These are phyloP conservation scores for Marcusenius ussheri DNA, from an alignment of 2,113 vertebrate species.

Conservation along the genomic window DNA sequence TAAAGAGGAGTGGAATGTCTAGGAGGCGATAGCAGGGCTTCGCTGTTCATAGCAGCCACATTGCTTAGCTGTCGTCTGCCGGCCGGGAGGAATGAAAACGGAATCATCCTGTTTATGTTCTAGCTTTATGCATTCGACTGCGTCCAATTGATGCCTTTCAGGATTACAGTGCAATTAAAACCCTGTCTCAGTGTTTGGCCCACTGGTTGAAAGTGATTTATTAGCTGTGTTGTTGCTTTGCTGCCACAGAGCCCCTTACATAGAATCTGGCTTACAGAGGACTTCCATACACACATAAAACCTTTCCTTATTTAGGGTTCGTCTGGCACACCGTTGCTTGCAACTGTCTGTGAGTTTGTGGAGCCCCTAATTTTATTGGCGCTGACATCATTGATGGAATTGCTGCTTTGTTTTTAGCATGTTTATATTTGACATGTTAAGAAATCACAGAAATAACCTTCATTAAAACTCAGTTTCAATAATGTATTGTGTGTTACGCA, in stretches of 20 bases:
- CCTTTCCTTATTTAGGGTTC: background rate
- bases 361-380: background rate
- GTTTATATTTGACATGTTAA: background rate
- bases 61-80: background rate
- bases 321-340: background rate
- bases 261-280: background rate
- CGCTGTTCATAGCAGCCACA: background rate
- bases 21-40: slow-evolving; percentile 12
- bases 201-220: background rate
- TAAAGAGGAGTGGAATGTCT: slow-evolving; percentile 27
- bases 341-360: background rate
- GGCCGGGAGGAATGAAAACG: background rate
- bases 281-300: background rate
- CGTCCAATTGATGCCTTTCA: background rate
- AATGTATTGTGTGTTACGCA: background rate
- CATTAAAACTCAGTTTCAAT: background rate
- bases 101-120: background rate
- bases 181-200: background rate
- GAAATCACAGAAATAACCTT: background rate
- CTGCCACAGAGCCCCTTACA: background rate
- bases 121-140: background rate
- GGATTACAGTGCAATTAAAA: background rate
- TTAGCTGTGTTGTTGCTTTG: background rate
- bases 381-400: background rate
- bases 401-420: background rate